Base-by-base conservation (phyloP, 1,140 invertebrate genomes). In the Papilio dardanus region DNA sequence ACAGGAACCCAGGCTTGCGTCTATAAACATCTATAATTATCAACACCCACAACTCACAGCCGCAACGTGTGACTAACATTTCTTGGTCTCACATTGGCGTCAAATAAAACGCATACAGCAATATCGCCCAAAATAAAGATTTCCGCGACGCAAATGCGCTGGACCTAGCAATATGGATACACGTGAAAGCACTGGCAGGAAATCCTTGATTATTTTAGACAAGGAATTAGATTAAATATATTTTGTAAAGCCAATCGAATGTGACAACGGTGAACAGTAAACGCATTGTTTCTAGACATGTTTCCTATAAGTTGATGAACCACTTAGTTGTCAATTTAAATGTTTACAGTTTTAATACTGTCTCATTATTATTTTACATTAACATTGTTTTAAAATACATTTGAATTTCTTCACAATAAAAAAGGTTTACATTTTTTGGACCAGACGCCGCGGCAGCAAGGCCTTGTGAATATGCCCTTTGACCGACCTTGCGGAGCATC, bases 41-140 rank as follows among this genome's bases (percentile, higher is more conserved):
- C 35, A 35, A 40, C 33, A 24, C n/a, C 67, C 31, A 35, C 19
- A 21, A n/a, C n/a, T n/a, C n/a, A n/a, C n/a, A n/a, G n/a, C n/a
- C n/a, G 33, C 19, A 40, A 69, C 19, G 35, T 69, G 67, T 69
- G 67, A 69, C 31, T 69, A 69, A 42, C 67, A 69, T 69, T 69
- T 24, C 10, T 35, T 19, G 31, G 66, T 68, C 42, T 40, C 66
- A 37, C 33, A n/a, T n/a, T 69, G 12, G 67, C 67, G 31, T 37
- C 31, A 69, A 69, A 69, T 42, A 40, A 69, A 69, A 40, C 67
- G 35, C 67, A 40, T 69, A 69, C 24, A 40, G 31, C 21, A 69
- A n/a, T 19, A 35, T 31, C n/a, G 35, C 35, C 21, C 10, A 69
- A 69, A 69, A 69, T 69, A 69, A 69, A 31, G 58, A 67, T 21